phyloP scores from a whole-genome alignment of 2,888 invertebrate species.

The Euzetes globulus region DNA sequence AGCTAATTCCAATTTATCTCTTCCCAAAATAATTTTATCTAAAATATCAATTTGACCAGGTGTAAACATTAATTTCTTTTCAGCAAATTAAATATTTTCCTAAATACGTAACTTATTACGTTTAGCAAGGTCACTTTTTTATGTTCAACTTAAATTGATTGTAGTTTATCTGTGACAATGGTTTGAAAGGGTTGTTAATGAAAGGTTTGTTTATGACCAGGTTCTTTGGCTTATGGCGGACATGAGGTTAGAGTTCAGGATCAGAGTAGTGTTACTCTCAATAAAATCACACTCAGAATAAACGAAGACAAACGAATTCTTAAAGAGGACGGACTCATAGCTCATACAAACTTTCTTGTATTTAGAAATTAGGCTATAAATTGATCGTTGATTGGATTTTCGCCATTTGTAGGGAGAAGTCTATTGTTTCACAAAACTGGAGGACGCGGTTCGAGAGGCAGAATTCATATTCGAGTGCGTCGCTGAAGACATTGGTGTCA shows the following conservation, averaged over 20 bases:
- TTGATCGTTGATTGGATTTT: not conserved
- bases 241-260: conserved; percentile 50
- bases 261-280: conserved; percentile 45
- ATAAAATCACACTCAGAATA: conserved; percentile 46
- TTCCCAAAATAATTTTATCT: no score
- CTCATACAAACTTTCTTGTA: conserved; percentile 47
- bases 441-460: conserved; percentile 50
- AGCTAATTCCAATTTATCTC: no score
- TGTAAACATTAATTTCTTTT: no score
- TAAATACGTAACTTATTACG: no score
- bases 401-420: conserved; percentile 47
- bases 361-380: conserved; percentile 32
- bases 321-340: conserved; percentile 47
- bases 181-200: no score
- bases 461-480: conserved; percentile 50
- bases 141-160: no score
- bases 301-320: conserved; percentile 48
- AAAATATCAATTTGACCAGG: no score
- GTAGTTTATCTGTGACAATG: no score
- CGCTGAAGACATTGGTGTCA: conserved; percentile 48
- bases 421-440: conserved; percentile 48
- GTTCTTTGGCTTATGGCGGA: conserved; percentile 50
- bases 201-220: conserved; percentile 41
- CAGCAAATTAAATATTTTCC: no score
- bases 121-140: no score